Base-by-base conservation (phyloP, 1,140 invertebrate genomes). In the Drosophila yakuba region DNA sequence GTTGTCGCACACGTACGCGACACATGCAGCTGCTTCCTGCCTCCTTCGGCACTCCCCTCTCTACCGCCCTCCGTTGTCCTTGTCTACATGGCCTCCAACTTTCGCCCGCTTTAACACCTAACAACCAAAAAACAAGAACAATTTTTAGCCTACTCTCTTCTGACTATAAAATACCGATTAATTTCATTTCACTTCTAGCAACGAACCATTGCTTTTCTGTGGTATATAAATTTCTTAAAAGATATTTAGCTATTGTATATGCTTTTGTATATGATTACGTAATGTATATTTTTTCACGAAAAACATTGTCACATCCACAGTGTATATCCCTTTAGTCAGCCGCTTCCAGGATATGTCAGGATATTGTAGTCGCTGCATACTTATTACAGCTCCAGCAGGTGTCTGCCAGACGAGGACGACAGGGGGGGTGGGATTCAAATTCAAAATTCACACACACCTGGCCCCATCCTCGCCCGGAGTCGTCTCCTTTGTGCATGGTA, bases 81-180 rank as follows among this genome's bases (percentile, higher is more conserved):
- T 52, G 80, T 55, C 80, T 57, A 76, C 72, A 76, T 76, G 82
- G 82, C 82, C 79, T 72, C 79, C 78, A 80, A 83, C 84, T 88
- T 83, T 78, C 83, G 83, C 79, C 83, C 78, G 79, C 80, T 88
- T 86, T 83, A 86, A 88, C 83, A 86, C 83, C 79, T 86, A 79
- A 83, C 83, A 83, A 88, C 59, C 78, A 78, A 41, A 71, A 83
- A 82, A 83, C 71, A 88, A 79, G 68, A 45, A 45, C 36, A 47
- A 36, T 8, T 12, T 12, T 28, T 11, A 1, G 14, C 6, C 32
- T 3, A 2, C 0, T 2, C 8, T 25, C 12, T 54, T 2, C 2
- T 15, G 47, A 8, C 38, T 7, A 1, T 3, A 2, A 43, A 23
- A 14, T 35, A 63, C 60, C 60, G 10, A 7, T 36, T 52, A 51